Percentiles rank a stretch among this genome's conserved stretches.
Evolutionary conservation across 2,888 invertebrate genomes (phyloP).

Genomic region (Microctonus brassicae): DNA sequence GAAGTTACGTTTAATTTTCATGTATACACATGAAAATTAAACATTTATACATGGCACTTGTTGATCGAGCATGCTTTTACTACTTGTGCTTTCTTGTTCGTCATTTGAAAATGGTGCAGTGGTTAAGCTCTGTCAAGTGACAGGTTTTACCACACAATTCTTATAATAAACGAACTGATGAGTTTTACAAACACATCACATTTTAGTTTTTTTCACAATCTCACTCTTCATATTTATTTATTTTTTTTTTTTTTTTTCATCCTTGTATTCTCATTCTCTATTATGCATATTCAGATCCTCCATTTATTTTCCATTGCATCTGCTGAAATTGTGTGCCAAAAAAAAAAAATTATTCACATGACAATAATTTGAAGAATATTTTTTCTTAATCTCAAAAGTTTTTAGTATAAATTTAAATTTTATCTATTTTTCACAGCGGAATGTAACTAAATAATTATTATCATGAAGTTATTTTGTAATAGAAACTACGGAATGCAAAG

Average conservation of each 20-base stretch:
- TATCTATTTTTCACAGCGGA: constrained; percentile 15
- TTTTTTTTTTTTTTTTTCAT: constrained; percentile 15
- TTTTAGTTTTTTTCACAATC: constrained; percentile 3
- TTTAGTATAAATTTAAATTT: neutral
- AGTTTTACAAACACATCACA: constrained; percentile 34
- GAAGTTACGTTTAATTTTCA: too few species aligned
- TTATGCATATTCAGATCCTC: constrained; percentile 10
- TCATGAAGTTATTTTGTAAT: too few species aligned
- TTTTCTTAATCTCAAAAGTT: neutral
- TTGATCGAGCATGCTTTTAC: constrained; percentile 43
- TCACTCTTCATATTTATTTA: neutral
- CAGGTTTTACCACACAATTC: constrained; percentile 42
- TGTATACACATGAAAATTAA: constrained; percentile 43
- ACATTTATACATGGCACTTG: constrained; percentile 46
- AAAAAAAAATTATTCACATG: neutral
- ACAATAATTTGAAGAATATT: too few species aligned
- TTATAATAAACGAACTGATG: constrained; percentile 27
- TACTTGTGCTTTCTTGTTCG: constrained; percentile 40
- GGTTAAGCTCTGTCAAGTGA: constrained; percentile 47
- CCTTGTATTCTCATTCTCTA: constrained; percentile 10
- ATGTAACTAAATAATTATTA: too few species aligned
- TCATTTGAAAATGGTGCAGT: constrained; percentile 42
- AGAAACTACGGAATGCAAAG: too few species aligned
- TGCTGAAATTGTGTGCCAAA: neutral
- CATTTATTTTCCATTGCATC: constrained; percentile 23